These are phyloP conservation scores for Pocota personata DNA, from an alignment of 2,888 invertebrate species.

Conservation along the genomic window DNA sequence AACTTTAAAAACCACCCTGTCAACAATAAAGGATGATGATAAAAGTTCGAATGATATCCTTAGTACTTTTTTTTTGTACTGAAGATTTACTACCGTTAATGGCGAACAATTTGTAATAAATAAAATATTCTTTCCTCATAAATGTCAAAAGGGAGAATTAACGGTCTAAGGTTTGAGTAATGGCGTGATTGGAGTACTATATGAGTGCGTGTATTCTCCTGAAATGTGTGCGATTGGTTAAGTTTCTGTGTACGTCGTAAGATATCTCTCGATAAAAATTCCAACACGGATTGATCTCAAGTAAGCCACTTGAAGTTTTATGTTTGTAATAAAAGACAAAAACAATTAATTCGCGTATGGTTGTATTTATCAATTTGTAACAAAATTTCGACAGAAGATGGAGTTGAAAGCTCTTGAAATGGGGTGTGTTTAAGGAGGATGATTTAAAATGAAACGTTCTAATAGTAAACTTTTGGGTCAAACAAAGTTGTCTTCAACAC, in stretches of 20 bases:
- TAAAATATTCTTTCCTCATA: constrained; percentile 74
- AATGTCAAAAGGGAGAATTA: constrained; percentile 69
- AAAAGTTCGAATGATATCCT: constrained; percentile 69
- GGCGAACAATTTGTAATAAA: constrained; percentile 74
- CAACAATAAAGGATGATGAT: constrained; percentile 70
- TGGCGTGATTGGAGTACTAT: constrained; percentile 58
- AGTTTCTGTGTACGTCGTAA: background rate
- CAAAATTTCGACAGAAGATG: too few relatives aligned
- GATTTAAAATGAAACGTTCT: too few relatives aligned
- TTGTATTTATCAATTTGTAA: background rate
- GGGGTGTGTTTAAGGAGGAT: too few relatives aligned
- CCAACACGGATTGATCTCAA: constrained; percentile 5
- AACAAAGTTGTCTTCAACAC: too few relatives aligned
- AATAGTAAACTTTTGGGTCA: too few relatives aligned
- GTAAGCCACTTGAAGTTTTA: constrained; percentile 19
- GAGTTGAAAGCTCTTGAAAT: too few relatives aligned
- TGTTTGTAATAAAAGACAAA: background rate
- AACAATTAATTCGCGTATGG: background rate
- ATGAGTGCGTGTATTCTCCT: constrained; percentile 1
- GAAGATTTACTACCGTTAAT: constrained; percentile 71
- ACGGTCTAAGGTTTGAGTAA: constrained; percentile 64
- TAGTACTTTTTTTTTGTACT: constrained; percentile 22
- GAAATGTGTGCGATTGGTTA: constrained; percentile 45
- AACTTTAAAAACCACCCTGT: constrained; percentile 60
- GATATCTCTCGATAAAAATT: background rate